Conservation (phyloP, 2,888 invertebrate genomes). For the Nymphalis polychloros region DNA sequence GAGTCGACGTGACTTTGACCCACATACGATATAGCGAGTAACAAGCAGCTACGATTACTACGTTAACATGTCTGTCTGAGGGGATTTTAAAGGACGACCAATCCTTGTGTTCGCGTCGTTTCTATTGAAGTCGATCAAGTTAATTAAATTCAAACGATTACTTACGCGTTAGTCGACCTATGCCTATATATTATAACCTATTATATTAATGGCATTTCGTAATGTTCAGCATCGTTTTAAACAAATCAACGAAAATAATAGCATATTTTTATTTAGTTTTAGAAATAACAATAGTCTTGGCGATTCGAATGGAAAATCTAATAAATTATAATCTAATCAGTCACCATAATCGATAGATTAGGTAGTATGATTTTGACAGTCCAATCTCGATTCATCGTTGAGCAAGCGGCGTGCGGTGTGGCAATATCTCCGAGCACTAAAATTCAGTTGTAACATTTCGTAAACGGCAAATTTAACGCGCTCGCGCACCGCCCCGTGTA, state of each 20-base stretch:
- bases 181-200: too few species aligned
- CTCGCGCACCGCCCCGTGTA: slow-evolving; percentile 72
- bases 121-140: not conserved
- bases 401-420: slow-evolving; percentile 67
- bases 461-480: slow-evolving; percentile 78
- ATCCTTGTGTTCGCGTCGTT: slow-evolving; percentile 9
- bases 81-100: slow-evolving; percentile 48
- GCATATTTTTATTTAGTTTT: too few species aligned
- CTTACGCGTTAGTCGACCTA: too few species aligned
- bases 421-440: slow-evolving; percentile 72
- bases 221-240: too few species aligned
- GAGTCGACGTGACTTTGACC: slow-evolving; percentile 69
- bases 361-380: slow-evolving; percentile 57
- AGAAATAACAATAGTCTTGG: not conserved
- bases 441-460: slow-evolving; percentile 79
- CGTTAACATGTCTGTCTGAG: slow-evolving; percentile 63
- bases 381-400: slow-evolving; percentile 67
- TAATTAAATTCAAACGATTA: not conserved
- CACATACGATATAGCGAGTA: slow-evolving; percentile 54
- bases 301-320: not conserved
- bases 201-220: too few species aligned
- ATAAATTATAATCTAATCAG: slow-evolving; percentile 32
- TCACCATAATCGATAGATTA: slow-evolving; percentile 44
- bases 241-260: too few species aligned
- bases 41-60: slow-evolving; percentile 44